A percentile compares a stretch with the other conserved stretches of the same genome.
phyloP scores from a whole-genome alignment of 2,113 vertebrate genomes.

The Elaphurus davidianus region DNA sequence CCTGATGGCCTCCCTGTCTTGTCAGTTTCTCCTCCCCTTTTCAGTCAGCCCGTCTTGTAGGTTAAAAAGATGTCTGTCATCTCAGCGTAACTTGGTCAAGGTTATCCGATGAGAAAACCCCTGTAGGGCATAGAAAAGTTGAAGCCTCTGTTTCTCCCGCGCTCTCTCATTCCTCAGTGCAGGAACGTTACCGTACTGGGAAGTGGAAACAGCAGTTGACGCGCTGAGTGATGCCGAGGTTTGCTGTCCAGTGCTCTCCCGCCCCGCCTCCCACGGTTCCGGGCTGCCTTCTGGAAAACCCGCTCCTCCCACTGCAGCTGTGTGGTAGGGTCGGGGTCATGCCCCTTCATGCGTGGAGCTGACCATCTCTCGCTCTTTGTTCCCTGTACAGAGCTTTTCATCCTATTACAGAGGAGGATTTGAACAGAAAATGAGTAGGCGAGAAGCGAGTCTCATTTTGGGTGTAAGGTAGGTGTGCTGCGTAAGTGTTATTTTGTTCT shows the following conservation, averaged over 20 bases:
- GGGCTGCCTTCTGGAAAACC: slow-evolving; percentile 47
- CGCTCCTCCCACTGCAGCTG: slow-evolving; percentile 18
- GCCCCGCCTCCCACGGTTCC: not conserved
- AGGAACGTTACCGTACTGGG: not conserved
- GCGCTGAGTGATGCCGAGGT: not conserved
- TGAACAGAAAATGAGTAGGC: slow-evolving; percentile 94
- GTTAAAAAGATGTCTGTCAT: not conserved
- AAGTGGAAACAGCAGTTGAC: not conserved
- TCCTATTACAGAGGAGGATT: slow-evolving; percentile 97
- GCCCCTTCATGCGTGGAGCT: slow-evolving; percentile 58
- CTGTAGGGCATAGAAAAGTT: not conserved
- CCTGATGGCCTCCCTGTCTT: not conserved
- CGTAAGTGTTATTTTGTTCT: slow-evolving; percentile 54
- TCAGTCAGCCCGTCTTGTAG: not conserved
- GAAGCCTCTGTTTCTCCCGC: not conserved
- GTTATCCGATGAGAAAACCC: not conserved
- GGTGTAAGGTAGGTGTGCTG: slow-evolving; percentile 90
- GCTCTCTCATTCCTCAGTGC: not conserved
- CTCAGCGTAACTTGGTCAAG: not conserved
- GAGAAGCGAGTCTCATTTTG: slow-evolving; percentile 95
- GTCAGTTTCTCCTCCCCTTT: not conserved
- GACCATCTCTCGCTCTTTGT: slow-evolving; percentile 68
- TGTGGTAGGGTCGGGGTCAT: slow-evolving; percentile 53
- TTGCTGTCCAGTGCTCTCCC: not conserved
- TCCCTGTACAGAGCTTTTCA: slow-evolving; percentile 84